Evolutionary conservation across 2,888 invertebrate species (phyloP), one percentile per base, ranked within the genome.

Genomic region (Litoditis marina): DNA sequence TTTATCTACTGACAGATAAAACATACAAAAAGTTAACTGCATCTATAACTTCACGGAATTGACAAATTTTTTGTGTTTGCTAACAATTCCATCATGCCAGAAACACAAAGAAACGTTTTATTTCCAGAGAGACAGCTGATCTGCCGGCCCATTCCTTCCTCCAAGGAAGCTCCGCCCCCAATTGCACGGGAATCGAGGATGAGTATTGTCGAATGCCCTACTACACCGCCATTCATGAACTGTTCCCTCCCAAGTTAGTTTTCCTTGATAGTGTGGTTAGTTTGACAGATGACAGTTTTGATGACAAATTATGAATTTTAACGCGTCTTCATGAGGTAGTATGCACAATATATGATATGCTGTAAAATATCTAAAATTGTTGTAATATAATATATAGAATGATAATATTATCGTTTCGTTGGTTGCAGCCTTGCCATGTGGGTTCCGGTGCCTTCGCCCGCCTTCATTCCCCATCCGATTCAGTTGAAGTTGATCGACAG

Each of bases 221-320:
- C 60, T 81, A 80, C 68, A 82, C 81, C 6, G 81, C 81, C n/a
- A 76, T 81, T 54, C 79, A 81, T 59, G 76, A 82, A 56, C 66
- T 81, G 8, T 78, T 81, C 66, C 81, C 81, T 7, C 80, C 80
- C 7, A 68, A 73, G 74, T 74, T 49, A 60, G 56, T 65, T 55
- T 34, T 19, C n/a, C n/a, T n/a, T n/a, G n/a, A n/a, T n/a, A n/a
- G n/a, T n/a, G n/a, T n/a, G n/a, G n/a, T n/a, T n/a, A n/a, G n/a
- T n/a, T n/a, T n/a, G n/a, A n/a, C n/a, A n/a, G n/a, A n/a, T n/a
- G n/a, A n/a, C n/a, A n/a, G n/a, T n/a, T n/a, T n/a, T n/a, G n/a
- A n/a, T n/a, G n/a, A n/a, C n/a, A n/a, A n/a, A n/a, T n/a, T n/a
- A n/a, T n/a, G n/a, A n/a, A n/a, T n/a, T n/a, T n/a, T n/a, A n/a